Evolutionary conservation across 2,113 vertebrate genomes (phyloP), one percentile per base, ranked within the genome.

Genomic region (Balaeniceps rex): DNA sequence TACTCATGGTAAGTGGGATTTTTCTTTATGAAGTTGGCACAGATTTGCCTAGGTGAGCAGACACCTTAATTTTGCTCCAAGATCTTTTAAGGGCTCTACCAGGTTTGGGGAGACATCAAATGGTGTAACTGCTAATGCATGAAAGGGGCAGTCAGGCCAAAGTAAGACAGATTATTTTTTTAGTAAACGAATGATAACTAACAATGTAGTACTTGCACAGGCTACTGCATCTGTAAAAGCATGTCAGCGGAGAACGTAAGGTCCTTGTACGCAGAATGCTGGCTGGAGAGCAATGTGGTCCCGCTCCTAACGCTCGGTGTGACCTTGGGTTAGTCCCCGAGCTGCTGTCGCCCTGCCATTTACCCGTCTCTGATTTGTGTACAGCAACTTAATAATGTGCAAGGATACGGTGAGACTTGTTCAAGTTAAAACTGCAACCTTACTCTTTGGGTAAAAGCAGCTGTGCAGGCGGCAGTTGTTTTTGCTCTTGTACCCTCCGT

Each of bases 1-100:
- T 94, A 88, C 92, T 91, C 90, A 88, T 96, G 97, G 97, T 98
- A 96, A 97, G 97, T 95, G 38, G 61, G 47, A 85, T 82, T 96
- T 98, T 93, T 94, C 87, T 96, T 95, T 95, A 87, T 88, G 57
- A 78, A 74, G 60, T 34, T 93, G 91, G 77, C 78, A 78, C 7
- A 22, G 85, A 54, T 97, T 93, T 92, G 44, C 42, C 52, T 90
- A 91, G 72, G 46, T 65, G 72, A 96, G 69, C 68, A 83, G 93
- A 80, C 38, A 12, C 40, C 44, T 86, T 93, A 57, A 80, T 96
- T 94, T 93, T 88, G 29, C 74, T 82, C 51, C 28, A 38, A 44
- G 64, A 77, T 71, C 89, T 89, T 94, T 93, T 86, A 87, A 90
- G 70, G 55, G 44, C 3, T 63, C 74, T 69, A 76, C 46, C 33